phyloP scores from a whole-genome alignment of 2,113 vertebrate genomes.

The Cebidichthys violaceus region DNA sequence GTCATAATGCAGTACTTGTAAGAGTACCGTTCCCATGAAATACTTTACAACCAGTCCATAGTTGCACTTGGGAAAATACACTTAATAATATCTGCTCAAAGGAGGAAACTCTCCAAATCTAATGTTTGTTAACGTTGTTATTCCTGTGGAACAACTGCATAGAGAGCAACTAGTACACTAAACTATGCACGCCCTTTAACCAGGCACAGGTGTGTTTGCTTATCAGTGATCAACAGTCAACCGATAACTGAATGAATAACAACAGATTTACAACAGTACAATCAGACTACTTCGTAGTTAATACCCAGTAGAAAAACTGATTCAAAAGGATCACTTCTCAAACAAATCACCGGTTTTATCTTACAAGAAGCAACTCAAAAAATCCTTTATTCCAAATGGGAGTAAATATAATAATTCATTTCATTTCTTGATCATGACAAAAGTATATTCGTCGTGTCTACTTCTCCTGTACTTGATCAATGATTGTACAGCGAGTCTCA shows the following conservation, averaged over 20 bases:
- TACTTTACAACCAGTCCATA: constrained; percentile 4
- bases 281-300: not conserved
- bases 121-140: not conserved
- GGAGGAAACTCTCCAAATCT: not conserved
- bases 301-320: not conserved
- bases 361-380: not conserved
- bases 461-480: too few relatives aligned
- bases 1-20: constrained; percentile 14
- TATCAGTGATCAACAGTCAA: constrained; percentile 10
- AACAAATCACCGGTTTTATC: not conserved
- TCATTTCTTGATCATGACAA: not conserved
- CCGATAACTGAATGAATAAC: not conserved
- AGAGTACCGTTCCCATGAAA: constrained; percentile 27
- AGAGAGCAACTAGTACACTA: not conserved
- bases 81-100: not conserved
- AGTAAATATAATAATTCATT: not conserved
- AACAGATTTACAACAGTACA: constrained; percentile 6
- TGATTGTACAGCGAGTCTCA: not conserved
- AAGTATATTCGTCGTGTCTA: not conserved
- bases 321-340: not conserved
- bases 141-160: not conserved
- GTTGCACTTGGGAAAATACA: not conserved
- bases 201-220: not conserved
- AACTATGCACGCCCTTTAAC: not conserved
- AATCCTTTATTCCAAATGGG: not conserved